Percentiles rank a stretch among this genome's conserved stretches.
These are phyloP conservation scores for Protonibea diacanthus DNA, from an alignment of 2,797 vertebrate species.

Conservation along the genomic window DNA sequence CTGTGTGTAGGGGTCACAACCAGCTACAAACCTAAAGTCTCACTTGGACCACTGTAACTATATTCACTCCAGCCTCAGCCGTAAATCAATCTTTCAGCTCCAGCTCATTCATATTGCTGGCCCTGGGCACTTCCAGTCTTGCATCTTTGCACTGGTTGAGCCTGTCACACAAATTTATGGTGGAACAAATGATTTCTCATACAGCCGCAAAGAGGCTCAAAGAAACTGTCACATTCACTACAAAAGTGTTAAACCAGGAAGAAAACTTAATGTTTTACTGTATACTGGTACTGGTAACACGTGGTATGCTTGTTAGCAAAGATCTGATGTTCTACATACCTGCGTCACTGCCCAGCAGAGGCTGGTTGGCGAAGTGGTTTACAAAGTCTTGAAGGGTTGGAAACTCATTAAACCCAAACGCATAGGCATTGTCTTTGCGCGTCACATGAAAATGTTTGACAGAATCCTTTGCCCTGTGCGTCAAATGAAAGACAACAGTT, in stretches of 20 bases:
- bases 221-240: background rate
- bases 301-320: background rate
- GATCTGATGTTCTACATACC: slow-evolving; percentile 77
- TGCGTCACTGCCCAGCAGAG: slow-evolving; percentile 95
- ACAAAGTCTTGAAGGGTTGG: slow-evolving; percentile 89
- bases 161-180: background rate
- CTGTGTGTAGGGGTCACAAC: too few relatives aligned
- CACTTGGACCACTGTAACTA: too few relatives aligned
- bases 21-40: too few relatives aligned
- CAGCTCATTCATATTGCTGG: background rate
- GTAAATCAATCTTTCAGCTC: background rate
- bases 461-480: slow-evolving; percentile 93
- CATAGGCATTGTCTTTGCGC: slow-evolving; percentile 84
- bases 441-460: slow-evolving; percentile 96
- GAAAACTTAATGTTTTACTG: background rate
- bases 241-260: background rate
- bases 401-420: slow-evolving; percentile 95
- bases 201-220: background rate
- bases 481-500: background rate
- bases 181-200: background rate
- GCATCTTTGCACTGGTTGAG: background rate
- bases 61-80: too few relatives aligned
- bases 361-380: slow-evolving; percentile 96
- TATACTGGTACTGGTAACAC: background rate
- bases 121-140: background rate